Conservation (phyloP, 2,113 vertebrate species). For the Neomonachus schauinslandi region DNA sequence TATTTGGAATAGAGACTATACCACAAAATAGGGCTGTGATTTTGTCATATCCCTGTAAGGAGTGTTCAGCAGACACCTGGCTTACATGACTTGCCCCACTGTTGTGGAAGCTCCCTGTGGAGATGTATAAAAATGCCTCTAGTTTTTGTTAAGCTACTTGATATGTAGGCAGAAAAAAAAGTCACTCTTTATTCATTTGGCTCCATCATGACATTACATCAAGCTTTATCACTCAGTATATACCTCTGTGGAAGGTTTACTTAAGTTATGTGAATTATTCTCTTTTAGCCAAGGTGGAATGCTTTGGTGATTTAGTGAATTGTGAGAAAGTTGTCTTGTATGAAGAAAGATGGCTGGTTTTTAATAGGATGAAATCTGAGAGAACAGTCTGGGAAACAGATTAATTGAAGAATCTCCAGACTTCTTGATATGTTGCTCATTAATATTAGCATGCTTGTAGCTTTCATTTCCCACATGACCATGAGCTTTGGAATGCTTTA, state of each 20-base stretch:
- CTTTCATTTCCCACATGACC: conserved; percentile 56
- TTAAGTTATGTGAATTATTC: conserved; percentile 32
- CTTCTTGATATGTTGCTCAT: conserved; percentile 55
- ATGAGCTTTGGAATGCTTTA: conserved; percentile 36
- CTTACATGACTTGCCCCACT: neutral
- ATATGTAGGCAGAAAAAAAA: neutral
- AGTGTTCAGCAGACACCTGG: neutral
- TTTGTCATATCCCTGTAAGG: neutral
- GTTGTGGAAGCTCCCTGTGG: neutral
- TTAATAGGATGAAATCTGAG: conserved; percentile 62
- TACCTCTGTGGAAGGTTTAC: neutral
- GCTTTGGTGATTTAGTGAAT: conserved; percentile 50
- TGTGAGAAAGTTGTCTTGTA: conserved; percentile 18
- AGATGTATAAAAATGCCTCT: neutral
- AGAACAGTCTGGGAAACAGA: conserved; percentile 57
- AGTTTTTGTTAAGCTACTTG: neutral
- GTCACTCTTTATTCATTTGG: neutral
- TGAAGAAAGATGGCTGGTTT: conserved; percentile 58
- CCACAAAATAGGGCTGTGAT: neutral
- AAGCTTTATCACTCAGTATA: neutral
- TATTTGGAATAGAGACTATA: neutral
- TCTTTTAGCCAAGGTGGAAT: conserved; percentile 10
- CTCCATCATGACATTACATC: neutral
- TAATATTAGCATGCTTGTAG: conserved; percentile 51
- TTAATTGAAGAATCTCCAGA: conserved; percentile 63